These are phyloP conservation scores for Silurus asotus DNA, from an alignment of 2,113 vertebrate species.

Conservation along the genomic window DNA sequence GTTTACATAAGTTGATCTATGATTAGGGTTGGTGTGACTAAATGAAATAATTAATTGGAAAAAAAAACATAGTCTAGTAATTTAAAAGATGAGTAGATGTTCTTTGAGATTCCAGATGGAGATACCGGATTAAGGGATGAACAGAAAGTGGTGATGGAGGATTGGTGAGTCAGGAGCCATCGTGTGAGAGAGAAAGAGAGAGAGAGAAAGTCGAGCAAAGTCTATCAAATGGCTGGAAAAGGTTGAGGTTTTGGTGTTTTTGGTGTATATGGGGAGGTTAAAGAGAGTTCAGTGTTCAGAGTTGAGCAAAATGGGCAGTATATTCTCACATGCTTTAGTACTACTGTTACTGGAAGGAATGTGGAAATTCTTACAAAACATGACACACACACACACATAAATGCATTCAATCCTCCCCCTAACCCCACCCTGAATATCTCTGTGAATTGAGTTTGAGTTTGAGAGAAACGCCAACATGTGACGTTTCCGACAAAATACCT, in stretches of 20 bases:
- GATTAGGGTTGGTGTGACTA: constrained; percentile 19
- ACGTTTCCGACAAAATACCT: constrained; percentile 38
- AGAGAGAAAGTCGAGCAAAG: not conserved
- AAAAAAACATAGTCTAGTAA: not conserved
- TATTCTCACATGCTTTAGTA: not conserved
- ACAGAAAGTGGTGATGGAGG: not conserved
- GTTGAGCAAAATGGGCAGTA: constrained; percentile 2
- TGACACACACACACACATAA: not conserved
- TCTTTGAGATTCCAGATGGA: not conserved
- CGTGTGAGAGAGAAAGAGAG: not conserved
- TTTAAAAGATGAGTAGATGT: not conserved
- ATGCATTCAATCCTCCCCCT: not conserved
- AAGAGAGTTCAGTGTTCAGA: not conserved
- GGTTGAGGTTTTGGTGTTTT: not conserved
- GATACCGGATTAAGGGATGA: not conserved
- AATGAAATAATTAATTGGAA: constrained; percentile 3
- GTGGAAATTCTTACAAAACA: constrained; percentile 27
- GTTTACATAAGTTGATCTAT: not conserved
- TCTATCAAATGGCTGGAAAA: not conserved
- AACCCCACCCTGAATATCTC: not conserved
- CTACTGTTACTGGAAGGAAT: constrained; percentile 16
- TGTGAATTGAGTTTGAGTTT: not conserved
- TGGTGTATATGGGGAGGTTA: not conserved
- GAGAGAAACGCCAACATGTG: constrained; percentile 32
- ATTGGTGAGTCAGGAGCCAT: constrained; percentile 7